Base-by-base conservation (phyloP, 1,140 invertebrate species). In the Lepidurus apus region DNA sequence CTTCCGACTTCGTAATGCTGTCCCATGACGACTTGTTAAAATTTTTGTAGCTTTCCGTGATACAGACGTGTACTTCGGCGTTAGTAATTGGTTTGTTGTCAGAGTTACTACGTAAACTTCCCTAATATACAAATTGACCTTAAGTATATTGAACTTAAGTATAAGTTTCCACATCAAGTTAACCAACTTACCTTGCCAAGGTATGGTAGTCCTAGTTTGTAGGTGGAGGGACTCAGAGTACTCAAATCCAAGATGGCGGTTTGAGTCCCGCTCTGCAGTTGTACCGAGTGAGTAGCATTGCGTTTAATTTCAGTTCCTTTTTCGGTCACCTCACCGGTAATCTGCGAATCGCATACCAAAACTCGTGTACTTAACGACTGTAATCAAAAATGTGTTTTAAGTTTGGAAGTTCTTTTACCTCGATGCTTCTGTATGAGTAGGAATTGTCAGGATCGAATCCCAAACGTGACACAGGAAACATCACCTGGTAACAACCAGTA, bases 181-280 rank as follows among this genome's bases (percentile, higher is more conserved):
- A 7, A 7, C 13, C 21, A 65, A 0, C 78, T 74, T 79, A 90
- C 88, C 84, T 90, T 90, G 80, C 90, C 87, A 80, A 88, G 87
- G 81, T 90, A 90, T 1, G 90, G 90, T 53, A 91, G 83, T 42
- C 88, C 89, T 1, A 89, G 88, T 80, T 90, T 91, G 80, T 91
- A 89, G 79, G 88, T 88, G 74, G 87, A 86, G 1, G 87, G 83
- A 3, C 87, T 86, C 24, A 13, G 17, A 17, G 2, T 65, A 7
- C n/a, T 21, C 17, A 65, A 21, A 11, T 13, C 86, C 9, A 90
- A 80, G 0, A 87, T 21, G 17, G 9, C 87, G 86, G 7, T 90
- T 80, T 0, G 87, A 34, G 2, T 85, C 17, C 88, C 85, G 77
- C 89, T 86, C 7, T 87, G 85, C 0, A 90, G 86, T 43, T 87